phyloP scores from a whole-genome alignment of 2,113 vertebrate genomes.

The Marcusenius ussheri region DNA sequence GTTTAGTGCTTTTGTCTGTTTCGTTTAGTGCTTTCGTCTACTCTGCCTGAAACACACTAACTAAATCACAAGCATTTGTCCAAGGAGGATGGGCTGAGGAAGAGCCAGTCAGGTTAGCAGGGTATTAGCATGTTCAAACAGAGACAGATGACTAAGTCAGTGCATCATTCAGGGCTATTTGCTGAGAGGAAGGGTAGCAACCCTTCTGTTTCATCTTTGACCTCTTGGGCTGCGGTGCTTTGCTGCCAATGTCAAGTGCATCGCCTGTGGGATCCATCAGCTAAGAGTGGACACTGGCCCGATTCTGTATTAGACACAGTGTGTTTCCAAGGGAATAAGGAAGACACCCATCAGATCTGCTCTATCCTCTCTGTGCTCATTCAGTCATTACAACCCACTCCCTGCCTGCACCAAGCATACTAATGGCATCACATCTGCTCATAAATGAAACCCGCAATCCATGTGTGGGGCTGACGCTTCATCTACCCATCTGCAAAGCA shows the following conservation, averaged over 20 bases:
- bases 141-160: not conserved
- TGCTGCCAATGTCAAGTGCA: not conserved
- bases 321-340: not conserved
- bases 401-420: not conserved
- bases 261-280: not conserved
- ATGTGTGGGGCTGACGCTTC: not conserved
- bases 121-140: not conserved
- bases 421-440: conserved; percentile 21
- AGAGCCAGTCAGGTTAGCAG: not conserved
- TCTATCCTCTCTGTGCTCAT: not conserved
- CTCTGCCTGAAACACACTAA: not conserved
- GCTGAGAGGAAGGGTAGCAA: not conserved
- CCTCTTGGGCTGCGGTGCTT: not conserved
- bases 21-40: not conserved
- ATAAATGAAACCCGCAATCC: not conserved
- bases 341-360: not conserved
- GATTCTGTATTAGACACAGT: not conserved
- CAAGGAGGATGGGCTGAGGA: not conserved
- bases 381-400: not conserved
- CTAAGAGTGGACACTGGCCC: not conserved
- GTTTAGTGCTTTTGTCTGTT: not conserved
- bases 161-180: not conserved
- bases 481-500: not conserved
- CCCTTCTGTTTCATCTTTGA: not conserved
- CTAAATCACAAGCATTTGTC: not conserved